Conservation (phyloP, 2,797 vertebrate genomes). For the Anguilla pacifica region DNA sequence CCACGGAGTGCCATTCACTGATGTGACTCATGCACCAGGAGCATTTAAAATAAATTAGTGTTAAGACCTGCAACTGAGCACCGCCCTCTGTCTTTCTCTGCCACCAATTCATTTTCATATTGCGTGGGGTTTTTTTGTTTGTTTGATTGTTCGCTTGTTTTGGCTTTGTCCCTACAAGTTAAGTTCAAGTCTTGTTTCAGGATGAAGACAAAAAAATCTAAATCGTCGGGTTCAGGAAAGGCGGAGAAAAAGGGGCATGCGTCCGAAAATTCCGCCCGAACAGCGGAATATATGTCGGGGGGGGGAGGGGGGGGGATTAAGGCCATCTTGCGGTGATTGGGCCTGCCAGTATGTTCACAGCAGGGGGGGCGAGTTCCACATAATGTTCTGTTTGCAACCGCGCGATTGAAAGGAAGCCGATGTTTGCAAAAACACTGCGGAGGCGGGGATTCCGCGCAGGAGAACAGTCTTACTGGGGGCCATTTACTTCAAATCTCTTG, state of each 20-base stretch:
- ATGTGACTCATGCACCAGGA: too few species aligned
- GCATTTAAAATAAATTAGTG: conserved; percentile 19
- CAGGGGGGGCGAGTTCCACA: background rate
- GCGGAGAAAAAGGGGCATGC: background rate
- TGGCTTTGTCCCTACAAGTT: background rate
- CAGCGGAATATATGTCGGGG: background rate
- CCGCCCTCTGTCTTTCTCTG: background rate
- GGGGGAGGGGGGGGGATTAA: too few species aligned
- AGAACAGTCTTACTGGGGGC: background rate
- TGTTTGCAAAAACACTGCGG: background rate
- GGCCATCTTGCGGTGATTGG: background rate
- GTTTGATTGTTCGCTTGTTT: background rate
- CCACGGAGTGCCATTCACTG: background rate
- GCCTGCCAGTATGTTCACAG: background rate
- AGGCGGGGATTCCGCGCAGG: background rate
- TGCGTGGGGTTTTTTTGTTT: too few species aligned
- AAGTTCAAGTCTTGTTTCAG: background rate
- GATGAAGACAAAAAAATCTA: background rate
- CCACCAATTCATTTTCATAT: background rate
- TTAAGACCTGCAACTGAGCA: background rate
- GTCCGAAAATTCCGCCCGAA: too few species aligned
- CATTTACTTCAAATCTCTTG: background rate
- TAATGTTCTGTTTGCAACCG: background rate
- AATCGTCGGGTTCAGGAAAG: background rate
- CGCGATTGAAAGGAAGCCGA: background rate